These are phyloP conservation scores for Stenopsyche tienmushanensis DNA, from an alignment of 1,140 invertebrate genomes.

Conservation along the genomic window DNA sequence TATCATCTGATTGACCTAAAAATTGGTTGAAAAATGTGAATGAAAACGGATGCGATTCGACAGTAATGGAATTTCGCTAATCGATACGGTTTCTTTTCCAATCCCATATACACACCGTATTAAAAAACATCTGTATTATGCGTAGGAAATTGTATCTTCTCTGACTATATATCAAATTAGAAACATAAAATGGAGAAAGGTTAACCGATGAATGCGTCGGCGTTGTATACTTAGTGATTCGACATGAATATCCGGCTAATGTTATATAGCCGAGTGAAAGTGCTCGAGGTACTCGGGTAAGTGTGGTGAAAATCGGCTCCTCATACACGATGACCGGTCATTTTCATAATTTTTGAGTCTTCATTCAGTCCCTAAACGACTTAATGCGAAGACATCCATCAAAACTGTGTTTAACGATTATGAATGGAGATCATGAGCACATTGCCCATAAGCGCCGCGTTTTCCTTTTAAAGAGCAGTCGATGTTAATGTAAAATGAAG, in stretches of 20 bases:
- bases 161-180: neutral
- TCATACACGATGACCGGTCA: too few species aligned
- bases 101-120: neutral
- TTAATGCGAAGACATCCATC: too few species aligned
- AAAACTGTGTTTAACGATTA: too few species aligned
- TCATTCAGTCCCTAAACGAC: too few species aligned
- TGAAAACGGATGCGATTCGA: too few species aligned
- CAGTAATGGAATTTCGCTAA: too few species aligned
- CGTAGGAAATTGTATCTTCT: neutral
- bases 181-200: neutral
- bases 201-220: slow-evolving; percentile 1
- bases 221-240: neutral
- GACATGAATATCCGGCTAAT: slow-evolving; percentile 8
- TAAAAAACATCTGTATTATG: neutral
- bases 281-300: neutral
- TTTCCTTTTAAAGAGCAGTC: too few species aligned
- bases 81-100: neutral
- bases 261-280: neutral
- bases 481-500: neutral
- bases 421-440: too few species aligned
- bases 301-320: neutral
- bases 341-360: too few species aligned
- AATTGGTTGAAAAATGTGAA: too few species aligned
- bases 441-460: too few species aligned
- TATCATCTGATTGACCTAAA: too few species aligned